Percentiles rank a stretch among this genome's conserved stretches.
Conservation (phyloP, 2,113 vertebrate genomes). For the Phasianus colchicus region DNA sequence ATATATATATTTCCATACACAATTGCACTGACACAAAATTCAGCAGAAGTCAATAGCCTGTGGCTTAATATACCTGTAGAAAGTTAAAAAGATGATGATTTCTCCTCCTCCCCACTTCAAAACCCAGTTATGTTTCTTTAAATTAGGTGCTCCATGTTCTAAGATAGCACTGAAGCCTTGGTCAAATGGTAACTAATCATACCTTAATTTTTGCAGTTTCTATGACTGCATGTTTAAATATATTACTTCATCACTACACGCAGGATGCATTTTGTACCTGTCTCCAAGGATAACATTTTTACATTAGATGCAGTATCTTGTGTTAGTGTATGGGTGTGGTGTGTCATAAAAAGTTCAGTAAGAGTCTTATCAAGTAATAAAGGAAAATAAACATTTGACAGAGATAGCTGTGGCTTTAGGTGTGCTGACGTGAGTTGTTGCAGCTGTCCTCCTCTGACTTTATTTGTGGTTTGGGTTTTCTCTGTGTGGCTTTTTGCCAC, state of each 20-base stretch:
- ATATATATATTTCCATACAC: neutral
- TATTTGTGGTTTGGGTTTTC: constrained; percentile 5
- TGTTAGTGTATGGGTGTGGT: neutral
- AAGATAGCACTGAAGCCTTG: neutral
- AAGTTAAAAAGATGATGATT: neutral
- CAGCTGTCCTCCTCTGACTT: neutral
- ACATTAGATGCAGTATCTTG: neutral
- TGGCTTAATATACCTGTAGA: neutral
- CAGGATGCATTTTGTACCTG: neutral
- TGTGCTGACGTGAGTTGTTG: neutral
- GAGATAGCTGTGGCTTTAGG: neutral
- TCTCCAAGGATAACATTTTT: neutral
- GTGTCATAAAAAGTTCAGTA: neutral
- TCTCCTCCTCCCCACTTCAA: neutral
- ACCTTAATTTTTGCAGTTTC: neutral
- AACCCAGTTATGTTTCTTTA: neutral
- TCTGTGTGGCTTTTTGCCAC: neutral
- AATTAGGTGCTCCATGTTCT: neutral
- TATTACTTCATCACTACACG: neutral
- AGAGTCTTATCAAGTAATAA: neutral
- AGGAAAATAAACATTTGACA: neutral
- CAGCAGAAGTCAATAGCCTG: neutral
- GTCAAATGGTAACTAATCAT: neutral
- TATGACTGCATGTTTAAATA: neutral
- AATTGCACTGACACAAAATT: neutral